Evolutionary conservation across 2,888 invertebrate species (phyloP), one percentile per base, ranked within the genome.

Genomic region (Eudemis profundana): DNA sequence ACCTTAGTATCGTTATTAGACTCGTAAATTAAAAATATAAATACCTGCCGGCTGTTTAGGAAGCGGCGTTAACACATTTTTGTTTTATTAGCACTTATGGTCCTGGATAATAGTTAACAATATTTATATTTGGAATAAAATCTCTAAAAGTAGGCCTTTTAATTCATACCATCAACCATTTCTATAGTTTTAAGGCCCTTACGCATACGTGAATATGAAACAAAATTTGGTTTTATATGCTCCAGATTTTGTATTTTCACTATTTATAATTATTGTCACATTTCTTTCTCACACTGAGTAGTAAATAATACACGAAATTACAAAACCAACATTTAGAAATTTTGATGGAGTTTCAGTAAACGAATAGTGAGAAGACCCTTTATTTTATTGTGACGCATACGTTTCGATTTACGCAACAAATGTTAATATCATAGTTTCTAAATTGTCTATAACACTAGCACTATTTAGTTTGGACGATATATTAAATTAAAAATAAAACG

Each of bases 111-210:
- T 56, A 19, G 40, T 44, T 56, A 56, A 27, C 29, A 44, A 15
- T 44, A 56, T 56, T 56, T 44, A 56, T 56, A 27, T 54, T 56
- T 29, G 56, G 17, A 27, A 54, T 54, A n/a, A 44, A 42, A 27
- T 29, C 17, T 44, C 38, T 53, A 53, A 53, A 51, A 29, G 33
- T 44, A 56, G 42, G 56, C 56, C 40, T 54, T n/a, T 42, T 29
- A 17, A 42, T 17, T 57, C 42, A n/a, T 46, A 59, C 47, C 15
- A 59, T 47, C 47, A 36, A 47, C 59, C 59, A 59, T 44, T 56
- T 44, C 42, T 29, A 19, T 44, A 0, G 42, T 40, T 44, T 27
- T 44, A 29, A 29, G 42, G 56, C 2, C n/a, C 38, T 17, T 44
- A 44, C 42, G 0, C 42, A 56, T 17, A 23, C 4, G 23, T 29